Conservation (phyloP, 2,113 vertebrate genomes). For the Sceloporus undulatus region DNA sequence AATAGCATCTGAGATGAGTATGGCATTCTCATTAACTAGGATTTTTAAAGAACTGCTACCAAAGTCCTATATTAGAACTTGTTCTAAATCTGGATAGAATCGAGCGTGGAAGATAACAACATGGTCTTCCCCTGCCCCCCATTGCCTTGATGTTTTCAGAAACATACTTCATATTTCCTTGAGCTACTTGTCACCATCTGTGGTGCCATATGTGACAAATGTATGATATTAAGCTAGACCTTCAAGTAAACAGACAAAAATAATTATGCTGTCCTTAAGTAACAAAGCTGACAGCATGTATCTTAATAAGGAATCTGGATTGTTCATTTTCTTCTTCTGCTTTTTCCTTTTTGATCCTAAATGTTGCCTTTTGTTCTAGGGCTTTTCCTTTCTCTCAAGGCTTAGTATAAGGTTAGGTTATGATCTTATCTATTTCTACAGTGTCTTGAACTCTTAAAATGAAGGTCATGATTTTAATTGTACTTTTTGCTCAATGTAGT, state of each 20-base stretch:
- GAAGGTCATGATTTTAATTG: neutral
- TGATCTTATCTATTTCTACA: neutral
- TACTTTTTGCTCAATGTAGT: no score
- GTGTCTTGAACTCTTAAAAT: neutral
- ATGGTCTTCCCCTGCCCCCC: slow-evolving; percentile 1
- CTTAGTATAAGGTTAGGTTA: neutral
- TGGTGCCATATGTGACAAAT: slow-evolving; percentile 51
- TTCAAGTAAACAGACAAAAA: slow-evolving; percentile 39
- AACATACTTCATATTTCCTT: slow-evolving; percentile 57
- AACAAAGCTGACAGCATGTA: slow-evolving; percentile 12
- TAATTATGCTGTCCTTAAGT: slow-evolving; percentile 41
- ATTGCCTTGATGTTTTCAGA: slow-evolving; percentile 23
- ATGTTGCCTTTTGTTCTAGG: neutral
- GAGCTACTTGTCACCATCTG: slow-evolving; percentile 59
- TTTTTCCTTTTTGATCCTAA: accelerated
- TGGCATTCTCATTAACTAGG: slow-evolving; percentile 25
- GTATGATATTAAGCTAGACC: slow-evolving; percentile 35
- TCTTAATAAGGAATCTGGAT: slow-evolving; percentile 30
- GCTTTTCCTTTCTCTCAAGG: neutral
- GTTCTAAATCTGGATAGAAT: slow-evolving; percentile 45
- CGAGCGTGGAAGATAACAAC: neutral
- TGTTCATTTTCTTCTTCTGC: neutral
- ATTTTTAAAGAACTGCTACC: slow-evolving; percentile 19
- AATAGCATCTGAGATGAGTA: no score
- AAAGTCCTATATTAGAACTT: slow-evolving; percentile 35